Base-by-base conservation (phyloP, 2,113 vertebrate species). In the Gracilinanus agilis region DNA sequence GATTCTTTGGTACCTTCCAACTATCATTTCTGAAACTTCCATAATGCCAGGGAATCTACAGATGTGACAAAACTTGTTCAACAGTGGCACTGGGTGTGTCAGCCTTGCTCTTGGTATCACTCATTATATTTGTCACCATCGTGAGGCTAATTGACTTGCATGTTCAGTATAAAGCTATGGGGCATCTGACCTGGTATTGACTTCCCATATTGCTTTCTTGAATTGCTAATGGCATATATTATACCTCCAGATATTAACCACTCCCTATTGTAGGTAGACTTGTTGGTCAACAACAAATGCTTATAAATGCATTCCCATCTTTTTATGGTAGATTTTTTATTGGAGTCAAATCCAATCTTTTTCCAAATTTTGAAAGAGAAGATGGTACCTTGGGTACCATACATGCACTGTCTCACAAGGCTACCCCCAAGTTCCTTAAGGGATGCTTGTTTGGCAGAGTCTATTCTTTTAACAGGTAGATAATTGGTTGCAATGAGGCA, bases 111-210 rank as follows among this genome's bases (percentile, higher is more conserved):
- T 11, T 96, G 90, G 96, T 90, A 92, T 97, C 97, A 96, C 91
- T 97, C 97, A 92, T 67, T 44, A 25, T 93, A 94, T 34, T 0
- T 96, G 97, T 98, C 97, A 97, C 0, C 1, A 97, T 96, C 0
- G 0, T 94, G n/a, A 27, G 90, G 53, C 53, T n/a, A 97, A 54
- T 2, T 95, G 95, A 61, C 95, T 94, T 23, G 9, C 23, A 0
- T 95, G 92, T 58, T 90, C 23, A 0, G 88, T 9, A 44, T 9
- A 83, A 61, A 94, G 27, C 91, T 96, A 91, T 92, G 75, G 0
- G 11, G 54, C 94, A 89, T 21, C 0, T 24, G 93, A 97, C 92
- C 95, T 94, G 90, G n/a, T 94, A 96, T 67, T 90, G 44, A 97
- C 93, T 97, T 95, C 91, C 89, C 16, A 7, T 83, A 90, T 53